Conservation (phyloP, 2,888 invertebrate genomes). For the Cryptophagus acutangulus region DNA sequence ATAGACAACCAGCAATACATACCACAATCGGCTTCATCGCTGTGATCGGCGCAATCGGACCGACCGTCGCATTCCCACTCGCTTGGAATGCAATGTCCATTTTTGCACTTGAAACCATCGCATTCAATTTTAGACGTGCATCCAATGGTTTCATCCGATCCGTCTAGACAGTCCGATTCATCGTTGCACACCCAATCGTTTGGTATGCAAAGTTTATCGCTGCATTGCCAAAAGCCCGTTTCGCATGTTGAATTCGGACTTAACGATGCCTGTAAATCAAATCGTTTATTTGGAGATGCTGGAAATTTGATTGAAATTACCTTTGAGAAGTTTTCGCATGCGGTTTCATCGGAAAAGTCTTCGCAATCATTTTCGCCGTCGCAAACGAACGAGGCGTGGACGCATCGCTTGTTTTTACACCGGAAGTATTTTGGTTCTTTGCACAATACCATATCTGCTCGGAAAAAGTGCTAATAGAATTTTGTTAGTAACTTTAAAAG, state of each 20-base stretch:
- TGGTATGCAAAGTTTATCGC: conserved; percentile 37
- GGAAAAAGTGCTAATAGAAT: conserved; percentile 1
- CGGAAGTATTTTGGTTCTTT: conserved; percentile 38
- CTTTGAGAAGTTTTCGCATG: conserved; percentile 35
- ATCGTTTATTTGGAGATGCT: not conserved
- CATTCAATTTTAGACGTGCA: conserved; percentile 51
- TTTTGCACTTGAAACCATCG: conserved; percentile 58
- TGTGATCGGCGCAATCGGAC: conserved; percentile 56
- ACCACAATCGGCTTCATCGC: conserved; percentile 55
- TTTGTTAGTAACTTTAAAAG: not conserved
- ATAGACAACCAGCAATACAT: no score
- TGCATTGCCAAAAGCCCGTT: conserved; percentile 40
- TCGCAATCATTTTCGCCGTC: conserved; percentile 46
- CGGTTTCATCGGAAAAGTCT: conserved; percentile 46
- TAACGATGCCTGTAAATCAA: not conserved
- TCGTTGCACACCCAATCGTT: conserved; percentile 45
- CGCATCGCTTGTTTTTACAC: conserved; percentile 42
- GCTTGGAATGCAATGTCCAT: conserved; percentile 52
- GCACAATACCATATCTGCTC: conserved; percentile 35
- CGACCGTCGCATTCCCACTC: conserved; percentile 54
- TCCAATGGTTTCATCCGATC: conserved; percentile 45
- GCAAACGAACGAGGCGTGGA: conserved; percentile 41
- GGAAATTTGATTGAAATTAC: no score
- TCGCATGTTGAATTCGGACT: conserved; percentile 31
- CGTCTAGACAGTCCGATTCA: conserved; percentile 43